Evolutionary conservation across 2,888 invertebrate genomes (phyloP), one percentile per base, ranked within the genome.

Genomic region (Sphinx pinastri): DNA sequence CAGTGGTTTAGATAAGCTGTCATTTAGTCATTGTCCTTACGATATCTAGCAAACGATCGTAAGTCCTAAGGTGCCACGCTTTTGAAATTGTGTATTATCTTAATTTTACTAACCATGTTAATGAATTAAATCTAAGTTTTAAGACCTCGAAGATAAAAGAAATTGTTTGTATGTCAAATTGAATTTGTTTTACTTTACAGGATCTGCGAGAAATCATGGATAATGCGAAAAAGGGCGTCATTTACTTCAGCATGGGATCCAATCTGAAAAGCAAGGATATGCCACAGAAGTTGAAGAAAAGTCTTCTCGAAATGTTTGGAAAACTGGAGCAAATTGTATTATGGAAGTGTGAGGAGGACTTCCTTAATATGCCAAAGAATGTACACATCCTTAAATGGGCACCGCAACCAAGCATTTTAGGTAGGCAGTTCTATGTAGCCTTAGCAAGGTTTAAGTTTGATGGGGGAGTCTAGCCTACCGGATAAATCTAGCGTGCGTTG

Each of bases 301-400:
- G 75, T 2, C 78, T 94, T 2, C 66, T 93, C 0, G 80, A 83
- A 45, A 84, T 87, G 51, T 92, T 94, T 68, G 77, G 86, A 2
- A 79, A 75, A 31, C 74, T 94, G 55, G 89, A 92, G 68, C 90
- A 94, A 72, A 88, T 86, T 3, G 89, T 94, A 0, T 60, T 94
- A 2, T 94, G 93, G 94, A 94, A 93, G 76, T 91, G 89, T 71
- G 91, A 91, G 76, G 86, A 86, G 68, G 74, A 78, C 0, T 59
- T 90, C n/a, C 80, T 84, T 0, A 76, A 84, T 70, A 70, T 82
- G 12, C 90, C 91, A 0, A 80, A 83, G 47, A 94, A 94, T 75
- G 88, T 94, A 5, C 86, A 87, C 63, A 81, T 93, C 8, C 71
- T 86, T n/a, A 83, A 87, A 54, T 94, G 92, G 91, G 84, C 89